These are phyloP conservation scores for Trypoxylon attenuatum DNA, from an alignment of 2,888 invertebrate species.

Conservation along the genomic window DNA sequence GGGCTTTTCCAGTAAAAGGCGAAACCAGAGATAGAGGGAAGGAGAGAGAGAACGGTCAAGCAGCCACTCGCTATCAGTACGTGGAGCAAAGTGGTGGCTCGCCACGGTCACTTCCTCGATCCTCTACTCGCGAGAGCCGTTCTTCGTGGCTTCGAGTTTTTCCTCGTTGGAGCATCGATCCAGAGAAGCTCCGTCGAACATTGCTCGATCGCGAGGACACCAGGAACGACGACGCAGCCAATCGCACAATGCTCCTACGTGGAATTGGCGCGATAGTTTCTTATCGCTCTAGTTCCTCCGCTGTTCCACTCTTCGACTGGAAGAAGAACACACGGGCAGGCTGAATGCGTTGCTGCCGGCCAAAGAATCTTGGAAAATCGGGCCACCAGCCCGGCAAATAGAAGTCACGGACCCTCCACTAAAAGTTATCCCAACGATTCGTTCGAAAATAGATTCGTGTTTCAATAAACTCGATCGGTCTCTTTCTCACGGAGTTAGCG, in stretches of 20 bases:
- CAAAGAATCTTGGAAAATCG: too few relatives aligned
- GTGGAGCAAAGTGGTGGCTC: slow-evolving; percentile 13
- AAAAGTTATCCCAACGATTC: too few relatives aligned
- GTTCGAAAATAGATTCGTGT: too few relatives aligned
- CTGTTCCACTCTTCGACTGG: too few relatives aligned
- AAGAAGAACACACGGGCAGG: too few relatives aligned
- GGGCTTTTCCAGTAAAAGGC: slow-evolving; percentile 23
- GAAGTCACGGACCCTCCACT: too few relatives aligned
- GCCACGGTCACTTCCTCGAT: slow-evolving; percentile 22
- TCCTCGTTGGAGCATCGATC: slow-evolving; percentile 19
- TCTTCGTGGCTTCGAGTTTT: slow-evolving; percentile 31
- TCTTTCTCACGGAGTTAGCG: too few relatives aligned
- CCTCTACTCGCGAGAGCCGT: slow-evolving; percentile 19
- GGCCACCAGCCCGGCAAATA: too few relatives aligned
- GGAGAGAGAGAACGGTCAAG: not conserved
- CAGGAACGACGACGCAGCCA: not conserved
- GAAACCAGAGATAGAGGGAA: too few relatives aligned
- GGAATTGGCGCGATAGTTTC: slow-evolving; percentile 30
- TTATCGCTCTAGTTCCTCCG: slow-evolving; percentile 17
- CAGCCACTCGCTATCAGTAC: slow-evolving; percentile 5
- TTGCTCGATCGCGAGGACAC: slow-evolving; percentile 27
- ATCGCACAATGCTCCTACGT: slow-evolving; percentile 17
- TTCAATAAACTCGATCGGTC: too few relatives aligned
- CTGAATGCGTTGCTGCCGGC: too few relatives aligned
- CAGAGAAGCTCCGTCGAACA: slow-evolving; percentile 14